Evolutionary conservation across 2,113 vertebrate genomes (phyloP), one percentile per base, ranked within the genome.

Genomic region (Dendropsophus ebraccatus): DNA sequence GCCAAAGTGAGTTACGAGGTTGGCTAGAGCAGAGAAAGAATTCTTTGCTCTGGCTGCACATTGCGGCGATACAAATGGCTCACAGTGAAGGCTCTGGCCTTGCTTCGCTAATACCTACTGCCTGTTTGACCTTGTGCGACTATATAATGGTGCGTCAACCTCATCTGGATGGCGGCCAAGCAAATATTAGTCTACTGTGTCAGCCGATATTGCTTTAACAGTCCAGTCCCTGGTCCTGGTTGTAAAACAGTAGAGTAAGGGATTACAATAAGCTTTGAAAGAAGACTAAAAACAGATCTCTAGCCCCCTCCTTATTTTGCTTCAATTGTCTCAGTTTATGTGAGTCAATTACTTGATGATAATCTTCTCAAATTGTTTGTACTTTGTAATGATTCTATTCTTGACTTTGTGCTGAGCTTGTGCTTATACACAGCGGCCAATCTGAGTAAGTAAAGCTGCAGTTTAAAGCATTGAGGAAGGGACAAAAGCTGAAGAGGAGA

Each of bases 1-100:
- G 78, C 78, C 78, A 81, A 62, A 81, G 58, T 62, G 78, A 81
- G 32, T 56, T 81, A 81, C 35, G 78, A 81, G 56, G 13, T 62
- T 65, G 78, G 78, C 78, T 80, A 32, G 17, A 60, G 14, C 35
- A 80, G 77, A 80, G 58, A 41, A 19, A n/a, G 23, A 7, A 45
- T 60, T 60, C 77, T 32, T 80, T 60, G 32, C 77, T 81, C 56
- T 81, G 56, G 56, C 56, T 62, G 78, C 78, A 45, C 17, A 37
- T 62, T 62, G 77, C 32, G 14, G 78, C 47, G 78, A 62, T 81
- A 28, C 35, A 62, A 60, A 81, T 60, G 58, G 37, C 76, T 37
- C 58, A 78, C 30, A 47, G 35, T 56, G 78, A 81, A 81, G n/a
- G 60, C 37, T 47, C 9, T 41, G 30, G 52, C 32, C 76, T 81